A percentile compares a stretch with the other conserved stretches of the same genome.
phyloP scores from a whole-genome alignment of 1,140 invertebrate genomes.

The Diprion similis region DNA sequence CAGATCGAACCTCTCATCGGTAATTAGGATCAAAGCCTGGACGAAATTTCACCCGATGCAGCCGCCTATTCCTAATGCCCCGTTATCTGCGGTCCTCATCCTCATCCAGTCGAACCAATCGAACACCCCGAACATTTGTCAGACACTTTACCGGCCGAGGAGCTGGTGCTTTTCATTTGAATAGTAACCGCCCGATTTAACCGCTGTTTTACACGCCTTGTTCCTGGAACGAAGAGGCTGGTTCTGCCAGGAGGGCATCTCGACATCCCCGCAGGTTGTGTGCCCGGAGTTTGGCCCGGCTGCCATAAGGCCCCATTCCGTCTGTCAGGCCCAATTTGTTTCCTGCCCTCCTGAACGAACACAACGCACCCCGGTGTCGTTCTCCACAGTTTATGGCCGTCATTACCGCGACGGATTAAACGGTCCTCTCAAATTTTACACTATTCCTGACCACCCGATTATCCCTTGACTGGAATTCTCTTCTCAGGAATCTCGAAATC shows the following conservation, averaged over 20 bases:
- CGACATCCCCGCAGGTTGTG: neutral
- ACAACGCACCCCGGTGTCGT: slow-evolving; percentile 28
- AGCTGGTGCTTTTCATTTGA: slow-evolving; percentile 41
- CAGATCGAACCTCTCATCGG: too few relatives aligned
- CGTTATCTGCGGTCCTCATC: neutral
- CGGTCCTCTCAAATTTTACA: slow-evolving; percentile 29
- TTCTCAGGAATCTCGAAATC: too few relatives aligned
- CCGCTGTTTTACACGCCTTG: slow-evolving; percentile 50
- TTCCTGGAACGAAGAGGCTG: slow-evolving; percentile 43
- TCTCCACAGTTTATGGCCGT: slow-evolving; percentile 51
- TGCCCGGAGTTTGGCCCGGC: neutral
- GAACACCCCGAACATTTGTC: slow-evolving; percentile 47
- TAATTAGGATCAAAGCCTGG: too few relatives aligned
- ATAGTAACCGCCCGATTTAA: slow-evolving; percentile 46
- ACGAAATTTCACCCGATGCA: neutral
- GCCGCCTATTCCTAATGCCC: neutral
- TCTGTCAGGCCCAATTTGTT: slow-evolving; percentile 52
- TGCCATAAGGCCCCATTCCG: slow-evolving; percentile 36
- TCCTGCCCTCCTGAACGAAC: slow-evolving; percentile 10
- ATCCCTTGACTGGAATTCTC: too few relatives aligned
- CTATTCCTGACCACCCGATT: too few relatives aligned
- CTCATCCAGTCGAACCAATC: slow-evolving; percentile 26
- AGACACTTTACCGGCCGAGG: slow-evolving; percentile 35
- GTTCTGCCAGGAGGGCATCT: neutral
- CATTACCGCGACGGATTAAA: slow-evolving; percentile 56